Percentiles rank a stretch among this genome's conserved stretches.
Conservation (phyloP, 1,140 invertebrate species). For the Neocloeon triangulifer region DNA sequence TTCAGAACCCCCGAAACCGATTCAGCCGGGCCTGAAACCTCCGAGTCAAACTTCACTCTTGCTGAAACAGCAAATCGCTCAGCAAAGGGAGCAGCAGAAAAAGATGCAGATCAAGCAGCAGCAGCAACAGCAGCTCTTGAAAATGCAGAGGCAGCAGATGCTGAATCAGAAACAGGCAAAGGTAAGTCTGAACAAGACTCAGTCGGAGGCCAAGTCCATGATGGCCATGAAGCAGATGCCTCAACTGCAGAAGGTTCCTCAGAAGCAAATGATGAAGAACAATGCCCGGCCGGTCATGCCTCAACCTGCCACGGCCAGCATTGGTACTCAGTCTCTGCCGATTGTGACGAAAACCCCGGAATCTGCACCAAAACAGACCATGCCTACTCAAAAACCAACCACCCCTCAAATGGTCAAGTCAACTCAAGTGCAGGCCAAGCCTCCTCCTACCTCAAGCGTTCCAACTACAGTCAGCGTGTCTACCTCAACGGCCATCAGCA, state of each 20-base stretch:
- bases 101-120: neutral
- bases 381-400: no score
- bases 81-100: neutral
- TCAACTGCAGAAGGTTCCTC: slow-evolving; percentile 3
- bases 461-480: no score
- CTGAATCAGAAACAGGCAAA: neutral
- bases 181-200: neutral
- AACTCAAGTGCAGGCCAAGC: no score
- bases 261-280: slow-evolving; percentile 1
- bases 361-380: neutral
- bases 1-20: neutral
- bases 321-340: no score
- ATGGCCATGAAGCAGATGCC: slow-evolving; percentile 3
- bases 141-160: no score
- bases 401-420: no score
- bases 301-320: no score
- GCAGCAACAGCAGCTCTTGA: neutral
- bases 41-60: neutral
- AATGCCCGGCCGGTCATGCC: neutral
- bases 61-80: neutral
- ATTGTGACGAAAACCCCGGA: no score
- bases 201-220: neutral
- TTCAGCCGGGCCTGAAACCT: neutral
- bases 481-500: no score
- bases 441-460: no score